Conservation (phyloP, 2,888 invertebrate genomes). For the Alsophila aescularia region DNA sequence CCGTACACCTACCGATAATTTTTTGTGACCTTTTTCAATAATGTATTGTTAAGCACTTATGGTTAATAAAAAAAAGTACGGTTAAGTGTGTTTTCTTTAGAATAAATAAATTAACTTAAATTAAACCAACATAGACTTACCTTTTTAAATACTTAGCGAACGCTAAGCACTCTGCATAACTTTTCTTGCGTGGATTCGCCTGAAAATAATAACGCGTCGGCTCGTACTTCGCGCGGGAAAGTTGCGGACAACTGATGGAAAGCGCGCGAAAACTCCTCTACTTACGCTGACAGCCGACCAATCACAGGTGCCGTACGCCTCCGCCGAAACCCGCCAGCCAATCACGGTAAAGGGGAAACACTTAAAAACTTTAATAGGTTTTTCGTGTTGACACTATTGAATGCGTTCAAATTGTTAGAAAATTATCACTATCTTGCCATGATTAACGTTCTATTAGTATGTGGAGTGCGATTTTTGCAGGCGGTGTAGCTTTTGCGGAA, state of each 20-base stretch:
- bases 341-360: slow-evolving; percentile 66
- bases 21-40: no score
- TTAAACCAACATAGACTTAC: slow-evolving; percentile 43
- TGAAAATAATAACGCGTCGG: slow-evolving; percentile 34
- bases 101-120: not conserved
- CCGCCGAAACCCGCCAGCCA: slow-evolving; percentile 59
- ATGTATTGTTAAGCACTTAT: no score
- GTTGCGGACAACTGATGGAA: slow-evolving; percentile 69
- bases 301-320: slow-evolving; percentile 66
- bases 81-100: no score
- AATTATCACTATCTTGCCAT: slow-evolving; percentile 47
- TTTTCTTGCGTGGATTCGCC: slow-evolving; percentile 50
- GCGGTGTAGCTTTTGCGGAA: slow-evolving; percentile 23
- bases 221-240: slow-evolving; percentile 62
- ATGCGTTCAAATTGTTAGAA: slow-evolving; percentile 52
- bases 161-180: slow-evolving; percentile 63
- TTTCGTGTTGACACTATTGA: slow-evolving; percentile 69
- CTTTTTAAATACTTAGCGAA: slow-evolving; percentile 39
- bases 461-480: slow-evolving; percentile 4
- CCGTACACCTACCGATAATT: no score
- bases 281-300: slow-evolving; percentile 68
- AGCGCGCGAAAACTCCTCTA: slow-evolving; percentile 76
- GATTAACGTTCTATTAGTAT: slow-evolving; percentile 11
- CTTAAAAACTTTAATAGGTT: slow-evolving; percentile 79
- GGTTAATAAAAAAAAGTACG: no score